Base-by-base conservation (phyloP, 2,888 invertebrate species). In the Sthenelais limicola region DNA sequence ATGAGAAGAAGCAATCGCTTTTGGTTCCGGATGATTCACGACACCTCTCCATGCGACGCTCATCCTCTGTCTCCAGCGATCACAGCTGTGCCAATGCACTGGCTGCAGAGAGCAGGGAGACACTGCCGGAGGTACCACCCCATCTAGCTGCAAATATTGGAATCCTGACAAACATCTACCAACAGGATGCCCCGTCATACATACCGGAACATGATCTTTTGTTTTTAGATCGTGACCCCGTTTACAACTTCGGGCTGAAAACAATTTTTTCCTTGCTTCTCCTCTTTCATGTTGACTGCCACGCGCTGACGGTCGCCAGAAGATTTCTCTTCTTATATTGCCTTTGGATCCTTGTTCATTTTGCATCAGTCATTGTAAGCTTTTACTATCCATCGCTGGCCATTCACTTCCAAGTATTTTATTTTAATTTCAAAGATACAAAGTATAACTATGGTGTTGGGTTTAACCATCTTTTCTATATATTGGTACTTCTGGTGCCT, bases 191-290 rank as follows among this genome's bases (percentile, higher is more conserved):
- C n/a, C n/a, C n/a, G n/a, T n/a, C 56, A 2, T 56, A 56, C 33
- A 24, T 56, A 1, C 56, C 56, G 2, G 32, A 30, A 30, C 56
- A 56, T 21, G 56, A 56, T 15, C 56, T 56, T 4, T 21, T 56
- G 15, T 56, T 56, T 33, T 33, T 56, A 21, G 56, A 56, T 33
- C 30, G 56, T 32, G 56, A 56, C 56, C 56, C 56, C n/a, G 56
- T 56, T 12, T 56, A 56, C 30, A 56, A 33, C 15, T 56, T 56
- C 18, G 56, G 56, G 1, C 12, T 56, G 32, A 56, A 56, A 32
- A 56, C 56, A 3, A 56, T 56, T 33, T 21, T 56, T 3, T 56
- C 56, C 56, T 33, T 33, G 5, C 9, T 56, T 3, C 56, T 56
- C 4, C 56, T 56, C 18, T 56, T 56, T 15, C 56, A 56, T 21